These are phyloP conservation scores for Hylomyscus alleni DNA, from an alignment of 2,797 vertebrate genomes.

Conservation along the genomic window DNA sequence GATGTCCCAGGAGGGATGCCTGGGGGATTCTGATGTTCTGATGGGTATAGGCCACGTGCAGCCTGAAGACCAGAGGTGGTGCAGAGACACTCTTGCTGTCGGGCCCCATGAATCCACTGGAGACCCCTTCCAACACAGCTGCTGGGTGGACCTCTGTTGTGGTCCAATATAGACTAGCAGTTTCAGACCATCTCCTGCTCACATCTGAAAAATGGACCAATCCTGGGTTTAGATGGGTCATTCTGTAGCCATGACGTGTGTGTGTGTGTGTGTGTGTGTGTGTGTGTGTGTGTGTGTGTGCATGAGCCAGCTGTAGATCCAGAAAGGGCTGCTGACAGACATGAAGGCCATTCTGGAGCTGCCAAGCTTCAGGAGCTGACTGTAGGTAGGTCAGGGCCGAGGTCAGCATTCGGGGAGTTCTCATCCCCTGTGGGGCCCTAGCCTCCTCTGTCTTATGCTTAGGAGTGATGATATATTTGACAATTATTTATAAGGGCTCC, in stretches of 20 bases:
- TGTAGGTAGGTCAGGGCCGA: slow-evolving; percentile 22
- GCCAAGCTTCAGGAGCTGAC: neutral
- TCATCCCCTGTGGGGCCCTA: neutral
- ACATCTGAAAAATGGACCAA: neutral
- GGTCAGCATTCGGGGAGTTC: neutral
- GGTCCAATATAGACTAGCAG: neutral
- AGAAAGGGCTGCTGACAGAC: neutral
- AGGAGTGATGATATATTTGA: neutral
- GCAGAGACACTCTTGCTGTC: fast-evolving
- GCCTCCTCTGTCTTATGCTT: neutral
- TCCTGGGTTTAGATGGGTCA: neutral
- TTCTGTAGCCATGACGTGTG: neutral
- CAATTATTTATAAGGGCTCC: slow-evolving; percentile 55
- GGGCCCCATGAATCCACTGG: neutral
- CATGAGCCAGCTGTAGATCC: neutral
- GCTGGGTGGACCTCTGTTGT: neutral
- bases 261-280: neutral
- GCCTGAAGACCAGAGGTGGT: neutral
- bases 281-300: neutral
- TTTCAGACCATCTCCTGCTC: neutral
- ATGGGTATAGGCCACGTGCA: neutral
- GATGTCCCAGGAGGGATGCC: neutral
- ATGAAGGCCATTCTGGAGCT: neutral
- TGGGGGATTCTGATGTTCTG: neutral
- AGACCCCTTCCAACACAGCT: neutral